These are phyloP conservation scores for Dryadula phaetusa DNA, from an alignment of 2,888 invertebrate genomes.

Conservation along the genomic window DNA sequence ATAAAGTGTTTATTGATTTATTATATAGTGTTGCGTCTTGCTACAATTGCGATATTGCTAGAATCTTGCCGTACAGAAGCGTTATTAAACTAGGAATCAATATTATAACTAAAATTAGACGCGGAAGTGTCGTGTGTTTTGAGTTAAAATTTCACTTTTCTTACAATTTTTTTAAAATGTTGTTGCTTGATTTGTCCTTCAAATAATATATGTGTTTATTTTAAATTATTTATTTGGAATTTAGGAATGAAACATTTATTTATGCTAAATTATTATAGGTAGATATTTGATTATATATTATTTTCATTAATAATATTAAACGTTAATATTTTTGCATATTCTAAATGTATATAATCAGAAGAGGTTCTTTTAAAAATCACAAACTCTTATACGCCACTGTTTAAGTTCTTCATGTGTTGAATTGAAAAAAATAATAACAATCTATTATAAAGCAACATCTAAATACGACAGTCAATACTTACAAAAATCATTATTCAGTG, in stretches of 20 bases:
- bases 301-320: no score
- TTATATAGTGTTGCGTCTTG: not conserved
- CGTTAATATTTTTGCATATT: no score
- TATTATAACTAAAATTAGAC: not conserved
- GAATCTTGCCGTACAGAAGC: not conserved
- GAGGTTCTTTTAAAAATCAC: no score
- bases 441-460: conserved; percentile 1
- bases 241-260: not conserved
- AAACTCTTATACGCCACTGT: conserved; percentile 12
- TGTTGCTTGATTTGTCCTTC: not conserved
- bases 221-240: not conserved
- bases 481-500: conserved; percentile 62
- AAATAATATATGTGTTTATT: not conserved
- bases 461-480: conserved; percentile 55
- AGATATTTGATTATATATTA: not conserved
- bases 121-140: not conserved
- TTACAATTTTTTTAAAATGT: not conserved
- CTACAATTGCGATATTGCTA: not conserved
- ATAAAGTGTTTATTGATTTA: conserved; percentile 17
- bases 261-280: not conserved
- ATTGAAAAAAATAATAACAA: conserved; percentile 17
- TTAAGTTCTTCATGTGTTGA: not conserved
- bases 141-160: not conserved
- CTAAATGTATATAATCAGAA: no score
- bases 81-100: not conserved